Percentiles rank a stretch among this genome's conserved stretches.
Conservation (phyloP, 2,113 vertebrate genomes). For the Oxyruncus cristatus region DNA sequence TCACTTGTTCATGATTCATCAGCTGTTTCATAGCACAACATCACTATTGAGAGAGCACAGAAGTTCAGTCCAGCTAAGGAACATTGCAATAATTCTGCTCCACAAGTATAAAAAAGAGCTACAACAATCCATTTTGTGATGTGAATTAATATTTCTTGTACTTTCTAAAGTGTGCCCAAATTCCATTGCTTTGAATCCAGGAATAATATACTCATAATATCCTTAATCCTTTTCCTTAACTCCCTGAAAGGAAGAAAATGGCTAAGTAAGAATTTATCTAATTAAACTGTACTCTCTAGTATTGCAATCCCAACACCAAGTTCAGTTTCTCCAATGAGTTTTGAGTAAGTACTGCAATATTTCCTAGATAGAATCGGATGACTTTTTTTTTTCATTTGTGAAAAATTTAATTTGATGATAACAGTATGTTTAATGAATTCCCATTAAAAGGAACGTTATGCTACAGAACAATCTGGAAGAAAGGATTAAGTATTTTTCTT, state of each 20-base stretch:
- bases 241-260: neutral
- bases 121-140: neutral
- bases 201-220: neutral
- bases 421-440: neutral
- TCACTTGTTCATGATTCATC: neutral
- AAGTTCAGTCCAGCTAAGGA: neutral
- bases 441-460: neutral
- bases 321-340: neutral
- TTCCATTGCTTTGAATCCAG: neutral
- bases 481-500: neutral
- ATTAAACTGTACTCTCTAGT: neutral
- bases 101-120: neutral
- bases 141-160: neutral
- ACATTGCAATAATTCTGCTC: neutral
- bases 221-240: neutral
- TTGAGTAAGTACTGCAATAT: neutral
- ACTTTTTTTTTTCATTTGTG: neutral
- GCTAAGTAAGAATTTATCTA: neutral
- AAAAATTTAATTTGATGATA: neutral
- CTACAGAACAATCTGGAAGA: neutral
- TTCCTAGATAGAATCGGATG: neutral
- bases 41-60: fast-evolving
- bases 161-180: neutral
- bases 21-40: neutral
- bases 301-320: neutral